A percentile compares a stretch with the other conserved stretches of the same genome.
phyloP scores from a whole-genome alignment of 2,888 invertebrate genomes.

The Odontocolon sp. region DNA sequence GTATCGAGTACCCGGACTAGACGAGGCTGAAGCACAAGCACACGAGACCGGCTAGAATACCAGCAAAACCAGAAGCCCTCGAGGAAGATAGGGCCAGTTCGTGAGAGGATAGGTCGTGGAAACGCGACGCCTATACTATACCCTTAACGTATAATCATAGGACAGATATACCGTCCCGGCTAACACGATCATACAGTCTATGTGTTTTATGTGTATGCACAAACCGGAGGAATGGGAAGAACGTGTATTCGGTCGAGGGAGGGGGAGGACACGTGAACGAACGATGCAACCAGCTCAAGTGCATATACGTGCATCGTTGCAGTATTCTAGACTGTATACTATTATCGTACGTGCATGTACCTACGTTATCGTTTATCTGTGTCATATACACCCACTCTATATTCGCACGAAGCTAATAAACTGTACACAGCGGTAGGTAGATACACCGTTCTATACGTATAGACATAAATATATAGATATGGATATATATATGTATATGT shows the following conservation, averaged over 20 bases:
- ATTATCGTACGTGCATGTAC: neutral
- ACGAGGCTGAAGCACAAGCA: too few relatives aligned
- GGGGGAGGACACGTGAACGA: neutral
- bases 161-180: neutral
- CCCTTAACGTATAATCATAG: neutral
- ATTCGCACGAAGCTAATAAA: constrained; percentile 45
- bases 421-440: constrained; percentile 14
- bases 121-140: constrained; percentile 25
- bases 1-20: constrained; percentile 21
- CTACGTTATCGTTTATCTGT: constrained; percentile 50
- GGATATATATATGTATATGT: constrained; percentile 14
- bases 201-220: constrained; percentile 19
- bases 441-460: neutral
- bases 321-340: neutral
- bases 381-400: constrained; percentile 39
- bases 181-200: constrained; percentile 11
- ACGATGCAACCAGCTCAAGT: constrained; percentile 24
- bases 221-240: neutral
- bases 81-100: neutral
- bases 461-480: too few relatives aligned
- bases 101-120: neutral
- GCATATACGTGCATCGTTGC: neutral
- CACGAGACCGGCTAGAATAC: constrained; percentile 15
- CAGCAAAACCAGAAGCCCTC: constrained; percentile 31
- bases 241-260: constrained; percentile 20